Evolutionary conservation across 2,888 invertebrate genomes (phyloP).

Genomic region (Callinectes sapidus): DNA sequence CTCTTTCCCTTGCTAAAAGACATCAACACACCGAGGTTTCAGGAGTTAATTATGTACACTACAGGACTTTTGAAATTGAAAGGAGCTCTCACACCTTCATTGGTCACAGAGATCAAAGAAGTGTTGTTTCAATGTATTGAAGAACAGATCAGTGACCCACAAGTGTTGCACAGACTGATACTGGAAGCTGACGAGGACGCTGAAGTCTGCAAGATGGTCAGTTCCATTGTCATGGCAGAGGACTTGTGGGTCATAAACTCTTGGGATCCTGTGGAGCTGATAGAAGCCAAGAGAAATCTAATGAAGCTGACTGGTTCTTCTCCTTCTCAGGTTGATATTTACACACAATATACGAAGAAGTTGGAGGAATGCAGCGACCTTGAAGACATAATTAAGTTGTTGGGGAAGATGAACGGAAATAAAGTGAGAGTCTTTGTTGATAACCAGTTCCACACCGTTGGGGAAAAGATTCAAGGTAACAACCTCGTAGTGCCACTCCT

Average conservation of each 20-base stretch:
- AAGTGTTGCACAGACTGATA: conserved; percentile 43
- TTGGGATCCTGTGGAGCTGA: conserved; percentile 39
- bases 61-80: conserved; percentile 59
- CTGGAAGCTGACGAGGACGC: conserved; percentile 49
- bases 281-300: conserved; percentile 50
- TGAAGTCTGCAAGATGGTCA: conserved; percentile 36
- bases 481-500: conserved; percentile 46
- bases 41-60: conserved; percentile 61
- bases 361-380: conserved; percentile 29
- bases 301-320: conserved; percentile 44
- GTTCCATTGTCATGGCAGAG: conserved; percentile 40
- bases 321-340: conserved; percentile 42
- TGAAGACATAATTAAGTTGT: conserved; percentile 38
- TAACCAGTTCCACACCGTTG: conserved; percentile 42
- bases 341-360: conserved; percentile 44
- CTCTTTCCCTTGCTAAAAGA: conserved; percentile 24
- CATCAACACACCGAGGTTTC: conserved; percentile 45
- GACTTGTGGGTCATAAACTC: conserved; percentile 47
- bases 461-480: conserved; percentile 43
- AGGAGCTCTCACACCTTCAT: conserved; percentile 27
- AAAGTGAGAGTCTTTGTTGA: conserved; percentile 61
- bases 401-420: conserved; percentile 31
- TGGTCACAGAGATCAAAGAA: conserved; percentile 47
- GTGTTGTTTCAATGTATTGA: background rate
- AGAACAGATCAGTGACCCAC: conserved; percentile 26